phyloP scores from a whole-genome alignment of 2,888 invertebrate genomes.

The Nephrotoma flavescens region DNA sequence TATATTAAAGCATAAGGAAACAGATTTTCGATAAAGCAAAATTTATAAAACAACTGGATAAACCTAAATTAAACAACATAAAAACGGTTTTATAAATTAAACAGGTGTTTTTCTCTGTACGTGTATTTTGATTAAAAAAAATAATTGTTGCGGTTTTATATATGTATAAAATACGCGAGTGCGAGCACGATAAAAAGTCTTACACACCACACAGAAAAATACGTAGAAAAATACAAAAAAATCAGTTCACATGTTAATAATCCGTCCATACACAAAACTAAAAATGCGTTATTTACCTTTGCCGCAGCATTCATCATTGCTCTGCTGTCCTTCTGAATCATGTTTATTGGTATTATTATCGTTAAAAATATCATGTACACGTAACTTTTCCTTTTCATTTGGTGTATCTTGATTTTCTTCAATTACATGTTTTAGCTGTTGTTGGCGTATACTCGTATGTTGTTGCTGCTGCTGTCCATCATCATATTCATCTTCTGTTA shows the following conservation, averaged over 20 bases:
- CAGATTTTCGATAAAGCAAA: background rate
- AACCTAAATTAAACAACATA: background rate
- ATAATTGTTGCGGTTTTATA: background rate
- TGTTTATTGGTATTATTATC: background rate
- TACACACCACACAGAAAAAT: background rate
- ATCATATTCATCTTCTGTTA: slow-evolving; percentile 2
- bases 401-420: background rate
- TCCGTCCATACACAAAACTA: background rate
- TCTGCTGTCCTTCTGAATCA: background rate
- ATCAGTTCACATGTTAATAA: background rate
- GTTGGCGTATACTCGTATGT: background rate
- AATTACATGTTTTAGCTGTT: background rate
- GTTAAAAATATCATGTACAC: background rate
- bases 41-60: background rate
- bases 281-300: background rate
- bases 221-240: background rate
- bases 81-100: background rate
- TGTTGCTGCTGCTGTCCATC: background rate
- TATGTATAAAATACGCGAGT: background rate
- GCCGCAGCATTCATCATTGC: background rate
- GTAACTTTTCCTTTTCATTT: background rate
- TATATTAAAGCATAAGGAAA: background rate
- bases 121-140: background rate
- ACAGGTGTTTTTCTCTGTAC: background rate
- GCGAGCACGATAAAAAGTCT: background rate